Conservation (phyloP, 2,797 vertebrate genomes). For the Thalassophryne amazonica region DNA sequence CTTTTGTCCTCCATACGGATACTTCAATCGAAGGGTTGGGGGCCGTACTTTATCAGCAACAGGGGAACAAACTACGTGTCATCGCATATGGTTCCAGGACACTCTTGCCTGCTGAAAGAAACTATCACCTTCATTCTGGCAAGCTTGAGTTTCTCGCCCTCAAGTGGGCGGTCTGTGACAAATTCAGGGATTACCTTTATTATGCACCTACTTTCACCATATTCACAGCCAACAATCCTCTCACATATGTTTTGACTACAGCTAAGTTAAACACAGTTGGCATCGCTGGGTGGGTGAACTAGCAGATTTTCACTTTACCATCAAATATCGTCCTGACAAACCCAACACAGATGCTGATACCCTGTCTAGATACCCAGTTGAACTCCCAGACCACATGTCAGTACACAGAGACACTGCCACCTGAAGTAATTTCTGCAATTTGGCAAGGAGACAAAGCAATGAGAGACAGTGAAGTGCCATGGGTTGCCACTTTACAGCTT, state of each 20-base stretch:
- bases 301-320: background rate
- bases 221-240: background rate
- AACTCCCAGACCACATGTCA: background rate
- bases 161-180: background rate
- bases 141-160: background rate
- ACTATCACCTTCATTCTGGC: background rate
- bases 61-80: background rate
- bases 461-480: background rate
- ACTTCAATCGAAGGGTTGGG: slow-evolving; percentile 25
- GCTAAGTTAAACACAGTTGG: background rate
- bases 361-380: background rate
- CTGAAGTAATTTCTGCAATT: background rate
- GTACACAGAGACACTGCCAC: background rate
- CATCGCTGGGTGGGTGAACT: background rate
- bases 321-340: background rate
- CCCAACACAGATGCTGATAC: background rate
- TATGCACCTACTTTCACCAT: background rate
- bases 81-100: slow-evolving; percentile 16
- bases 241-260: background rate
- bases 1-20: slow-evolving; percentile 7
- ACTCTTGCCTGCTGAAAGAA: slow-evolving; percentile 6
- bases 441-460: background rate
- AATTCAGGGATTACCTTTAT: background rate
- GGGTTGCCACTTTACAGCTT: background rate
- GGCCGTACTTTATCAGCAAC: slow-evolving; percentile 19